Conservation (phyloP, 2,113 vertebrate genomes). For the Charadrius vociferus region DNA sequence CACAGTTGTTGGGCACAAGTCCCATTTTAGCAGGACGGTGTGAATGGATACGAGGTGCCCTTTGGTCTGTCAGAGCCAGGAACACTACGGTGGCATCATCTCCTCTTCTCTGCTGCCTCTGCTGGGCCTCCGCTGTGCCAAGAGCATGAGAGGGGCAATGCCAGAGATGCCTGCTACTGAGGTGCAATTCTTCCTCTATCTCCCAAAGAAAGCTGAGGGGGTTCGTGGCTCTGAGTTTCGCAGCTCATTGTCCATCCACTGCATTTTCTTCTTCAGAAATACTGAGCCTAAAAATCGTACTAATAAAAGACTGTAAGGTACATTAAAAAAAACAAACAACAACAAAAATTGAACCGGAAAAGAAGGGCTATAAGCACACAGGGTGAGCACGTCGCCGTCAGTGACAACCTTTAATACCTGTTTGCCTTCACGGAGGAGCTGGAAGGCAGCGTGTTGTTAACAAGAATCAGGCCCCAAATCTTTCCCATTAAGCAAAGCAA, state of each 20-base stretch:
- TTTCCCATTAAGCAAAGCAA: not conserved
- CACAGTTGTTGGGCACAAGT: not conserved
- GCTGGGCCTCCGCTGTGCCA: not conserved
- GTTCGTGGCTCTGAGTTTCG: not conserved
- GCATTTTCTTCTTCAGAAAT: not conserved
- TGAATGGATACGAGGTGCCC: not conserved
- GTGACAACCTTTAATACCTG: not conserved
- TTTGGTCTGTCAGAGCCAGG: not conserved
- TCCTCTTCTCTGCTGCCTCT: not conserved
- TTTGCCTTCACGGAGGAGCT: not conserved
- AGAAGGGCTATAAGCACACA: not conserved
- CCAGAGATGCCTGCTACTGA: not conserved
- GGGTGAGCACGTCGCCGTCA: not conserved
- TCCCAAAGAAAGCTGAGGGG: not conserved
- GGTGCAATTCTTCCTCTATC: not conserved
- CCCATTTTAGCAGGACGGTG: not conserved
- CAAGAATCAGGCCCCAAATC: not conserved
- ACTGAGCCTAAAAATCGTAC: not conserved
- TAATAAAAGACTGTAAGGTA: not conserved
- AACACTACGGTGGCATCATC: rapidly evolving
- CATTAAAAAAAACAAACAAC: not conserved
- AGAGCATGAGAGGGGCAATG: not conserved
- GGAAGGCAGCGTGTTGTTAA: not conserved
- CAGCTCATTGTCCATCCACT: not conserved
- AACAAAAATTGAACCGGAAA: not conserved